phyloP scores from a whole-genome alignment of 2,888 invertebrate genomes.

The Carpatolechia fugitivella region DNA sequence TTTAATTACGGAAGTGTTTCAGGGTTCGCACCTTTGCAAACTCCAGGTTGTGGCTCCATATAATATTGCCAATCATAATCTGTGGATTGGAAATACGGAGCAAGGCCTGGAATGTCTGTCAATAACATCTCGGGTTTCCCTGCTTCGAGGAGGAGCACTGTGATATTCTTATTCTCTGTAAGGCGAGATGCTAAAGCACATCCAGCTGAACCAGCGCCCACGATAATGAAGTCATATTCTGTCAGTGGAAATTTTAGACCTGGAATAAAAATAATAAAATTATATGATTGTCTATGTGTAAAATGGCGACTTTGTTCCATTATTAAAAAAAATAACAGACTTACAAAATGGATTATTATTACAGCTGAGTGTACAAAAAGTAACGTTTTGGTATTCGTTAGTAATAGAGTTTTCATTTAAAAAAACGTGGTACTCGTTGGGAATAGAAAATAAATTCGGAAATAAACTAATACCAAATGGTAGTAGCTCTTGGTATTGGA shows the following conservation, averaged over 20 bases:
- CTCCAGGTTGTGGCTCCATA: conserved; percentile 81
- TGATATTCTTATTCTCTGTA: conserved; percentile 57
- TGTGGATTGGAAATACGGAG: conserved; percentile 79
- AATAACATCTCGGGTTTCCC: conserved; percentile 69
- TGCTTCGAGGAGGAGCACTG: conserved; percentile 60
- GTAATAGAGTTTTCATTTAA: too few species aligned
- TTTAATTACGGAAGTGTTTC: neutral
- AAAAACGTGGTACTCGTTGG: too few species aligned
- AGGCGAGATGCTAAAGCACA: conserved; percentile 74
- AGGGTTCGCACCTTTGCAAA: conserved; percentile 72
- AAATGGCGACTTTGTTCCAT: too few species aligned
- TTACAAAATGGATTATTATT: too few species aligned
- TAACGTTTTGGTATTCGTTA: too few species aligned
- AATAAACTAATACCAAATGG: too few species aligned
- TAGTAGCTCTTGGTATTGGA: too few species aligned
- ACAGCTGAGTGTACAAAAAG: too few species aligned
- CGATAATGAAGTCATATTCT: conserved; percentile 77
- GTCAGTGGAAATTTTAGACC: conserved; percentile 47
- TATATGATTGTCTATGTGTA: too few species aligned
- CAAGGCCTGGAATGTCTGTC: conserved; percentile 78
- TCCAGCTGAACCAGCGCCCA: conserved; percentile 80
- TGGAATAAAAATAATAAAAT: conserved; percentile 30
- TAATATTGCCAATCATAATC: conserved; percentile 86
- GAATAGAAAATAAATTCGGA: too few species aligned
- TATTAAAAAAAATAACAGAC: too few species aligned